These are phyloP conservation scores for Cygnus buccinator DNA, from an alignment of 2,113 vertebrate species.

Conservation along the genomic window DNA sequence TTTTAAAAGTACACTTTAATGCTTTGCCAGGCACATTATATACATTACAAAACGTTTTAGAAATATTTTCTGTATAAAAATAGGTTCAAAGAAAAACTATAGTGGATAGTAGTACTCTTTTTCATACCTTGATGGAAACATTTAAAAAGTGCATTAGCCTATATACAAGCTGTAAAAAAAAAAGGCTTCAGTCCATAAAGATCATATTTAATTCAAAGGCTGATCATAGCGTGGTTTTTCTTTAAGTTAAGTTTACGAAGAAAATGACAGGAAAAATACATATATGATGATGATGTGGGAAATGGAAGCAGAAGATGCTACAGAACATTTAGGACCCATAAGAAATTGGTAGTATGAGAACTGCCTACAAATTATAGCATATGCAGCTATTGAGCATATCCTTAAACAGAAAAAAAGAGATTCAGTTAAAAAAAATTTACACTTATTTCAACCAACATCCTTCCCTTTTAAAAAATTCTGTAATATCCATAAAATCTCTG, in stretches of 20 bases:
- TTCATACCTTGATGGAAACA: not conserved
- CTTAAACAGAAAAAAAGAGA: not conserved
- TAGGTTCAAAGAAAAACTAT: not conserved
- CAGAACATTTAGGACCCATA: not conserved
- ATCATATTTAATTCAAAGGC: not conserved
- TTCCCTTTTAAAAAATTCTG: not conserved
- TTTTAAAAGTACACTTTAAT: not conserved
- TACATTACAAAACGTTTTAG: not conserved
- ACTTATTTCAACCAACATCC: not conserved
- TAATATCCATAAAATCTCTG: not conserved
- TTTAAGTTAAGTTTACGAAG: not conserved
- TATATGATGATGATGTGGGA: not conserved
- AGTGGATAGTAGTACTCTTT: not conserved
- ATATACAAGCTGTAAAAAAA: not conserved
- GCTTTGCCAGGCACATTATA: not conserved
- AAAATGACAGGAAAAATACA: not conserved
- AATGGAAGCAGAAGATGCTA: not conserved
- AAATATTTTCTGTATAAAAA: not conserved
- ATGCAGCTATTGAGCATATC: not conserved
- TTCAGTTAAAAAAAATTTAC: not conserved
- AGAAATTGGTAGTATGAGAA: not conserved
- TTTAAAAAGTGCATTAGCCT: not conserved
- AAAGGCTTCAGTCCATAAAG: not conserved
- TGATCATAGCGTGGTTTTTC: too few species aligned
- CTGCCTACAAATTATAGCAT: not conserved